Base-by-base conservation (phyloP, 2,888 invertebrate species). In the Nymphalis polychloros region DNA sequence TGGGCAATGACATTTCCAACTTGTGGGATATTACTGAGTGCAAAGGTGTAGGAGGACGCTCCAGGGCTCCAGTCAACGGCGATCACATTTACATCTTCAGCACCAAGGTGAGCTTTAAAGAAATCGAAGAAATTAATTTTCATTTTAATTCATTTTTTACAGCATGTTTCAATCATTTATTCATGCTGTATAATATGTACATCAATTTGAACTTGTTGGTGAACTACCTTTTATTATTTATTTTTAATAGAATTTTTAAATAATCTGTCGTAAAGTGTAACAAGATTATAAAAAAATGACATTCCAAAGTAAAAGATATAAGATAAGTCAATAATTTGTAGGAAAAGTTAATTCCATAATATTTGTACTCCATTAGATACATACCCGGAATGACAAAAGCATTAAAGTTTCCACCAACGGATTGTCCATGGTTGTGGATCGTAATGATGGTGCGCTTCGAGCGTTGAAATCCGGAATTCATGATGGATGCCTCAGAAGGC, bases 21-120 rank as follows among this genome's bases (percentile, higher is more conserved):
- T 49, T 86, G 84, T 1, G 87, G 84, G 1, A 89, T 79, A 74
- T 89, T 85, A 46, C 83, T 79, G 57, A 93, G 81, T 17, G 89
- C 89, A 52, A 84, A 66, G 16, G 84, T 73, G 79, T 92, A 90
- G 72, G 83, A 75, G 13, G 64, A 19, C 0, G 84, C 76, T 0
- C 83, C 89, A 0, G 31, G 35, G 61, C 87, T 88, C 92, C 92
- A 93, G 79, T 93, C 93, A 0, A 93, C 82, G 3, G 89, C 86
- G 19, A 93, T 68, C 0, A 93, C 61, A 76, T 93, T 93, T 1
- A 87, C 86, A 66, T 92, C 81, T 8, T 79, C 84, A 7, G 78
- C 78, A 2, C 49, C 50, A 0, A 93, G 74, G 59, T 86, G 82
- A 57, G 83, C 93, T 93, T 41, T 13, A 41, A 41, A 41, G 13